Evolutionary conservation across 1,140 invertebrate genomes (phyloP).

Genomic region (Aculops lycopersici): DNA sequence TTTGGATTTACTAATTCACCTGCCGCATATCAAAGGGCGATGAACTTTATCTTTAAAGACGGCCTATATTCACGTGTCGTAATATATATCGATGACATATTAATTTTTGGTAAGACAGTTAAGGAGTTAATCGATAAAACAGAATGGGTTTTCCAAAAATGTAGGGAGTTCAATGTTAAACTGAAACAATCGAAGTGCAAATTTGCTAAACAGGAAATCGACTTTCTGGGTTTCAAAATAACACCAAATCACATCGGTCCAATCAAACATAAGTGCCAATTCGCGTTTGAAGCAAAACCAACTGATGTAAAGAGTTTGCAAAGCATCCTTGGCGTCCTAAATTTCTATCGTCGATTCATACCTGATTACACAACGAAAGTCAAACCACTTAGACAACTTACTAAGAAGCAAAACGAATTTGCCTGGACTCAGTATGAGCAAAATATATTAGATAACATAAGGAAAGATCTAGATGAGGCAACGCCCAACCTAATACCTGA

Average conservation of each 20-base stretch:
- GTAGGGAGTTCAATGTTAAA: background rate
- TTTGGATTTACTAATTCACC: conserved; percentile 10
- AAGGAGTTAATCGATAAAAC: conserved; percentile 1
- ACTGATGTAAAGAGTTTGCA: conserved; percentile 8
- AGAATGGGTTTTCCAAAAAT: background rate
- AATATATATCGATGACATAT: conserved; percentile 7
- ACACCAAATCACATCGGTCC: conserved; percentile 8
- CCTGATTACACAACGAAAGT: conserved; percentile 10
- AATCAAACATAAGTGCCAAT: conserved; percentile 9
- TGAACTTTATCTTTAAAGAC: conserved; percentile 10
- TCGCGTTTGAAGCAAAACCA: conserved; percentile 9
- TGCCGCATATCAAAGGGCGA: conserved; percentile 14
- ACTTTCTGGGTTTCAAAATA: conserved; percentile 8
- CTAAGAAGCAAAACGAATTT: conserved; percentile 3
- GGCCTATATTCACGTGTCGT: background rate
- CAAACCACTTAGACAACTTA: conserved; percentile 6
- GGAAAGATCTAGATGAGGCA: background rate
- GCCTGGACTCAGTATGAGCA: background rate
- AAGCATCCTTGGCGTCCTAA: conserved; percentile 11
- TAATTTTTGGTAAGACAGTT: background rate
- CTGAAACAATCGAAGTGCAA: conserved; percentile 2
- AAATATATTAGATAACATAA: background rate
- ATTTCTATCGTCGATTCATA: conserved; percentile 12
- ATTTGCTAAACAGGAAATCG: conserved; percentile 1
- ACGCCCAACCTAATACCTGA: background rate